Conservation (phyloP, 23 tunicate genomes). For the Pegea sp. region DNA sequence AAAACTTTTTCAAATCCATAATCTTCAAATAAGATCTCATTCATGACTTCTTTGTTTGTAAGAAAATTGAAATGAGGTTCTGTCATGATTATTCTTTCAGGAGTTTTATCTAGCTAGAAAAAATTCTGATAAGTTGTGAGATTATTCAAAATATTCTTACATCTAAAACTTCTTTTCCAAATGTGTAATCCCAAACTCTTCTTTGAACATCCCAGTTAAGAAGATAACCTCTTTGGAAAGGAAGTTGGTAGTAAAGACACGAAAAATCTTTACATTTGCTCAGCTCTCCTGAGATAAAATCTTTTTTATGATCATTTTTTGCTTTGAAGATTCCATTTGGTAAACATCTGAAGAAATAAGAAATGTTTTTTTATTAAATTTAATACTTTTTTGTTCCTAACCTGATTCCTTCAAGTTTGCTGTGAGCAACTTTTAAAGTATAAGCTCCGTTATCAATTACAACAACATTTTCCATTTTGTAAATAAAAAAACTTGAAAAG, state of each 20-base stretch:
- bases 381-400: background rate
- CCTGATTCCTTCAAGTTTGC: background rate
- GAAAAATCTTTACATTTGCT: conserved; percentile 73
- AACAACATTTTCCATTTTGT: too few species aligned
- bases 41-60: conserved; percentile 77
- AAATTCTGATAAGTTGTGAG: background rate
- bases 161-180: conserved; percentile 73
- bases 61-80: conserved; percentile 91
- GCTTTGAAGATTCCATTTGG: conserved; percentile 75
- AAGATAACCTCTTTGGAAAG: conserved; percentile 85
- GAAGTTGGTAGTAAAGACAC: conserved; percentile 55
- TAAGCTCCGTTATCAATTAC: conserved; percentile 74
- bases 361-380: background rate
- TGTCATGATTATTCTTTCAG: conserved; percentile 34
- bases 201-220: conserved; percentile 89
- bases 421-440: conserved; percentile 25
- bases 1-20: conserved; percentile 65
- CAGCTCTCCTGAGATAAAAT: conserved; percentile 45
- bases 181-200: conserved; percentile 72
- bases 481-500: too few species aligned
- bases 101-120: background rate
- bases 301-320: conserved; percentile 57
- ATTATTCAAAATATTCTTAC: conserved; percentile 14
- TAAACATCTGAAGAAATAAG: conserved; percentile 16
- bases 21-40: conserved; percentile 96